Conservation (phyloP, 2,797 vertebrate genomes). For the Okamejei kenojei region DNA sequence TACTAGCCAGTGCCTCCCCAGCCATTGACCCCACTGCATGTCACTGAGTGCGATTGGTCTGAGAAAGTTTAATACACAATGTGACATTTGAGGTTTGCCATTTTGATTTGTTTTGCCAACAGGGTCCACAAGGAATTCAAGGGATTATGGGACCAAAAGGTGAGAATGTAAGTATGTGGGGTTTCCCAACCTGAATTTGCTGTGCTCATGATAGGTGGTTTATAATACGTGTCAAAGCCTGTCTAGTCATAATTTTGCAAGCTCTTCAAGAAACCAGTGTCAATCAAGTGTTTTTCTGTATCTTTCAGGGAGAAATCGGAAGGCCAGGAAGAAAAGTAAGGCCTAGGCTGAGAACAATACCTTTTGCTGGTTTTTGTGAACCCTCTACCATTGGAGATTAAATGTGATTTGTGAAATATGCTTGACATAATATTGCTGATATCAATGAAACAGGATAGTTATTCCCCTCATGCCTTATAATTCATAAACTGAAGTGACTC, state of each 20-base stretch:
- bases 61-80: background rate
- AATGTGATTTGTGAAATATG: background rate
- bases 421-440: too few relatives aligned
- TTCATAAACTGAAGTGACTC: background rate
- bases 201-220: background rate
- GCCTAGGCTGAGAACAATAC: background rate
- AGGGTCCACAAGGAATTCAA: constrained; percentile 85
- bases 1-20: too few relatives aligned
- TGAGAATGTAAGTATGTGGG: constrained; percentile 73
- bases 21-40: too few relatives aligned
- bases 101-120: constrained; percentile 44
- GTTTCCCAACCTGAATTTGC: background rate
- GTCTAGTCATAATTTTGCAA: background rate
- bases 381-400: background rate
- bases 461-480: background rate
- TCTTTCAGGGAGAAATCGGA: constrained; percentile 91
- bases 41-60: background rate
- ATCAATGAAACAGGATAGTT: background rate
- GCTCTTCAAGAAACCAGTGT: background rate
- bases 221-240: background rate
- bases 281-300: constrained; percentile 45
- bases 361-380: background rate
- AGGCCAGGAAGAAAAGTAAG: constrained; percentile 89
- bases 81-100: background rate
- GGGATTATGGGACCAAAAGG: constrained; percentile 84